Evolutionary conservation across 2,113 vertebrate genomes (phyloP).

Genomic region (Salvelinus namaycush): DNA sequence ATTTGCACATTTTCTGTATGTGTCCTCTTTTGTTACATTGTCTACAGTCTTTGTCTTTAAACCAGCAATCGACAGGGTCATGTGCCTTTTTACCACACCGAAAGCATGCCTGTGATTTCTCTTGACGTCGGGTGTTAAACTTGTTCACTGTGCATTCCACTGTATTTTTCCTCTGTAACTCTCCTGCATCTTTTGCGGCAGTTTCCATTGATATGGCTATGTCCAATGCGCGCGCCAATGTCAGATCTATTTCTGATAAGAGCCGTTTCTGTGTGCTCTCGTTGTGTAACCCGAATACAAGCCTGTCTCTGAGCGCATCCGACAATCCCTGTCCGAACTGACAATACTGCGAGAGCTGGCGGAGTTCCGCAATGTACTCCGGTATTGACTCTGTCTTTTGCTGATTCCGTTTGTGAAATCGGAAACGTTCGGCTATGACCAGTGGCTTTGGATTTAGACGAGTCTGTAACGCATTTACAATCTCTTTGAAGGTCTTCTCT

Average conservation of each 20-base stretch:
- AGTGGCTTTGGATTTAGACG: conserved; percentile 1
- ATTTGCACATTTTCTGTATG: conserved; percentile 34
- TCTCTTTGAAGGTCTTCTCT: background rate
- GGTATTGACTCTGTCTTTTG: background rate
- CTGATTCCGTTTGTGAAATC: conserved; percentile 1
- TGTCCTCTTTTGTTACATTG: conserved; percentile 13
- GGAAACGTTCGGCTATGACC: background rate
- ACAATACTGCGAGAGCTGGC: conserved; percentile 34
- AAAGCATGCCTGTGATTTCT: background rate
- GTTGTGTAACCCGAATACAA: conserved; percentile 55
- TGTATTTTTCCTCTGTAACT: background rate
- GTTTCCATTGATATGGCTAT: conserved; percentile 18
- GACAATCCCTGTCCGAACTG: conserved; percentile 58
- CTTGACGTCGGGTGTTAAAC: background rate
- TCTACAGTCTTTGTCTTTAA: conserved; percentile 12
- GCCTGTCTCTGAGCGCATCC: conserved; percentile 58
- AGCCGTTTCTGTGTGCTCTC: conserved; percentile 56
- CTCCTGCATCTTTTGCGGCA: background rate
- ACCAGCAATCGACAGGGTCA: conserved; percentile 10
- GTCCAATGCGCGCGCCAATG: conserved; percentile 31
- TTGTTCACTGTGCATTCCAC: background rate
- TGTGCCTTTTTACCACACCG: conserved; percentile 17
- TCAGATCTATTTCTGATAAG: conserved; percentile 36
- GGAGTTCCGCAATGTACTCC: conserved; percentile 54
- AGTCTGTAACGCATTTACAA: background rate